Evolutionary conservation across 2,797 vertebrate genomes (phyloP).

Genomic region (Arrhamphus sclerolepis): DNA sequence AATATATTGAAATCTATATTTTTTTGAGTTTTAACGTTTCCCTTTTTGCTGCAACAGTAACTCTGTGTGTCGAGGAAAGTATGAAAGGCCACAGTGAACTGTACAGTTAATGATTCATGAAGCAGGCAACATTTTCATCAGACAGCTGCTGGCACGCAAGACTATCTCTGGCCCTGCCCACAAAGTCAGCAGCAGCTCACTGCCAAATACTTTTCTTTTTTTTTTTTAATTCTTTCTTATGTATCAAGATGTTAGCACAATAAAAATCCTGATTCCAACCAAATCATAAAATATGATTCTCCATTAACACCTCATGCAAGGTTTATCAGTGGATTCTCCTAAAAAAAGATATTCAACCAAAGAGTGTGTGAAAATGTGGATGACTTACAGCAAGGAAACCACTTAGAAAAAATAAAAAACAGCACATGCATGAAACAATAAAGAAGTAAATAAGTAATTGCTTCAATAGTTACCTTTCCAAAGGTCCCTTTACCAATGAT

Average conservation of each 20-base stretch:
- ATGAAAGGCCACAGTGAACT: slow-evolving; percentile 34
- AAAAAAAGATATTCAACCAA: neutral
- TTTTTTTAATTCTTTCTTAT: neutral
- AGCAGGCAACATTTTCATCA: slow-evolving; percentile 27
- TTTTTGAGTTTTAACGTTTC: neutral
- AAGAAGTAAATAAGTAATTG: slow-evolving; percentile 19
- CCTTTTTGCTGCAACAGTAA: neutral
- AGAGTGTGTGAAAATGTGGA: slow-evolving; percentile 4
- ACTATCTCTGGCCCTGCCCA: slow-evolving; percentile 2
- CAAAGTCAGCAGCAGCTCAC: slow-evolving; percentile 12
- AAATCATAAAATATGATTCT: too few species aligned
- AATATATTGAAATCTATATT: neutral
- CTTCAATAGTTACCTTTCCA: slow-evolving; percentile 87
- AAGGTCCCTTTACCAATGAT: slow-evolving; percentile 99
- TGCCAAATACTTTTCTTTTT: neutral
- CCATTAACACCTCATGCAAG: too few species aligned
- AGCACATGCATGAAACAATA: slow-evolving; percentile 4
- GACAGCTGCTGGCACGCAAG: neutral
- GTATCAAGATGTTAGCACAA: neutral
- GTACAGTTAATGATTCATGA: slow-evolving; percentile 75
- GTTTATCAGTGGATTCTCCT: neutral
- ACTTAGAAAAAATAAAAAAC: neutral
- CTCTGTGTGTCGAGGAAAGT: slow-evolving; percentile 33
- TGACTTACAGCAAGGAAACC: slow-evolving; percentile 11
- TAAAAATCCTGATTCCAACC: too few species aligned